Evolutionary conservation across 2,888 invertebrate species (phyloP).

Genomic region (Drosophila algonquin): DNA sequence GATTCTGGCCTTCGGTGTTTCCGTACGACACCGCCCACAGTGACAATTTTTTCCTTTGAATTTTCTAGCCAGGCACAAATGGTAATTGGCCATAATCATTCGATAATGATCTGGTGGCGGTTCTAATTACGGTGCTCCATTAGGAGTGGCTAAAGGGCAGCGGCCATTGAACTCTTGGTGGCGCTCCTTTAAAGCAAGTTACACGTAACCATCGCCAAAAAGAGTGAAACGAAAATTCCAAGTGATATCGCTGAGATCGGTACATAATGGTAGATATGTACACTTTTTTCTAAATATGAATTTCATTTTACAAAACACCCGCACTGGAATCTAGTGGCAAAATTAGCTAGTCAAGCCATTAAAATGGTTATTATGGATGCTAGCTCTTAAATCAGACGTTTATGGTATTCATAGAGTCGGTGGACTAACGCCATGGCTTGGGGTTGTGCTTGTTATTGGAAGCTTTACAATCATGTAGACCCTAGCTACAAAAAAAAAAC

Average conservation of each 20-base stretch:
- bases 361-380: too few species aligned
- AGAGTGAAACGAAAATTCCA: background rate
- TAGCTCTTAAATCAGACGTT: too few species aligned
- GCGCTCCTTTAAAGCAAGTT: background rate
- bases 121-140: background rate
- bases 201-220: background rate
- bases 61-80: slow-evolving; percentile 6
- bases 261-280: background rate
- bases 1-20: slow-evolving; percentile 46
- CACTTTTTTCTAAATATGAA: too few species aligned
- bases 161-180: background rate
- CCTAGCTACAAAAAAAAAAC: background rate
- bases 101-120: slow-evolving; percentile 4
- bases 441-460: background rate
- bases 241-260: background rate
- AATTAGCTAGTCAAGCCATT: too few species aligned
- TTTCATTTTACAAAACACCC: background rate
- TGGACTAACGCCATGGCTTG: background rate
- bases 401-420: too few species aligned
- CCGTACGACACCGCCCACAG: slow-evolving; percentile 30
- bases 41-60: slow-evolving; percentile 35
- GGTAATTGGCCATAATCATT: slow-evolving; percentile 9
- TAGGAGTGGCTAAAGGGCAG: background rate
- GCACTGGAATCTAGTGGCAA: too few species aligned
- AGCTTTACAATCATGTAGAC: background rate